Base-by-base conservation (phyloP, 2,113 vertebrate species). In the Spilogale gracilis region DNA sequence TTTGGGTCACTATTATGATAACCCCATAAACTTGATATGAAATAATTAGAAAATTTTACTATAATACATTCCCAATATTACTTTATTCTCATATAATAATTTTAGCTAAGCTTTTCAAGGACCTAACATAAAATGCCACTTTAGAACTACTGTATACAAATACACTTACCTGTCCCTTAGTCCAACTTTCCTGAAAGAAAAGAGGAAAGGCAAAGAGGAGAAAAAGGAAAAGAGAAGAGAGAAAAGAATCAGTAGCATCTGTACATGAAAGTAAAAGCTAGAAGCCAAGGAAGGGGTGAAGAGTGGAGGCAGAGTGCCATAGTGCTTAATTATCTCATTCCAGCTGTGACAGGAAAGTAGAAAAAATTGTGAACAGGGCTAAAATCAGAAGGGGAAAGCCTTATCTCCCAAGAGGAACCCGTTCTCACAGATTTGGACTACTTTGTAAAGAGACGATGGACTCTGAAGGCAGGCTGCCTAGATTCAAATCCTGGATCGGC, bases 41-140 rank as follows among this genome's bases (percentile, higher is more conserved):
- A 94, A 87, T 67, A 48, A 90, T 74, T 69, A 80, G 6, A 74
- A 95, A 79, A 48, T 61, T 92, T 95, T 79, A 73, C 38, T 91
- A 8, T 48, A 63, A 88, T 67, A 38, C 38, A 38, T 38, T 38
- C 38, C 38, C 38, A 38, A 38, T 38, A 38, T 38, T 38, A 84
- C 16, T 79, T 69, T 17, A 89, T 78, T 32, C 50, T 10, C 52
- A 89, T 20, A 4, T 79, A 91, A 67, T 9, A 83, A 38, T 32
- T 50, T 84, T 27, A 79, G 61, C 61, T 88, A 73, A 78, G 76
- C 3, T 73, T 92, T 65, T 78, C 79, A 60, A 25, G 20, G 27
- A 50, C 20, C 18, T 43, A 27, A 67, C 23, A 50, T 54, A 86
- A 92, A 95, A 23, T 78, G 38, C 12, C 81, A 79, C 9, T 87